Percentiles rank a stretch among this genome's conserved stretches.
Conservation (phyloP, 1,140 invertebrate genomes). For the Delia radicum region DNA sequence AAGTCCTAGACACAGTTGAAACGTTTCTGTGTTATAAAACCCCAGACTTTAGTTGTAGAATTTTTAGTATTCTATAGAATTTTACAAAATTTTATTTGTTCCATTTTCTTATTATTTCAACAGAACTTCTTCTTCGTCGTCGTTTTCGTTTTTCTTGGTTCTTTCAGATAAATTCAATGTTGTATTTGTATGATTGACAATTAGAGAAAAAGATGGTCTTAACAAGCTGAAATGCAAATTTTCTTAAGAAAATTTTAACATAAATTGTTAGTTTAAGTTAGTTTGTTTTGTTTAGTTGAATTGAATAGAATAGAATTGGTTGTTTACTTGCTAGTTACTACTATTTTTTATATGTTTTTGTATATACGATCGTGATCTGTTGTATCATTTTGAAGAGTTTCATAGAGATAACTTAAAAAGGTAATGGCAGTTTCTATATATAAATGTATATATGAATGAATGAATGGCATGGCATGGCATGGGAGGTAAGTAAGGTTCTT, state of each 20-base stretch:
- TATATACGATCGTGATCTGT: slow-evolving; percentile 18
- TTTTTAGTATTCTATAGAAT: too few species aligned
- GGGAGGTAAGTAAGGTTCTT: background rate
- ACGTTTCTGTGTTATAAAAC: too few species aligned
- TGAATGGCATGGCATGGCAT: background rate
- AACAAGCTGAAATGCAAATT: slow-evolving; percentile 22
- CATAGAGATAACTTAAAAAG: slow-evolving; percentile 18
- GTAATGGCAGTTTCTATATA: slow-evolving; percentile 8
- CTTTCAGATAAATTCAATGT: background rate
- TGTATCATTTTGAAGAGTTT: slow-evolving; percentile 22
- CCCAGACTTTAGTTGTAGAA: too few species aligned
- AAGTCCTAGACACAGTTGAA: too few species aligned
- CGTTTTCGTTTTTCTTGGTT: background rate
- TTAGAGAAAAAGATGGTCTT: slow-evolving; percentile 16
- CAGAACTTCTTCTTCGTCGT: too few species aligned
- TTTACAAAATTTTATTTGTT: too few species aligned
- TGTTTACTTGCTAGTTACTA: background rate
- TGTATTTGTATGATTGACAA: slow-evolving; percentile 21
- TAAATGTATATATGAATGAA: background rate
- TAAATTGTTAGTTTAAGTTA: background rate
- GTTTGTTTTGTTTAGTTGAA: slow-evolving; percentile 1
- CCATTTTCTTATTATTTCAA: too few species aligned
- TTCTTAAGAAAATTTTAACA: slow-evolving; percentile 3
- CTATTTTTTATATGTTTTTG: too few species aligned
- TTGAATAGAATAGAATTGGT: background rate